These are phyloP conservation scores for Lampris megalopsis DNA, from an alignment of 2,113 vertebrate genomes.

Conservation along the genomic window DNA sequence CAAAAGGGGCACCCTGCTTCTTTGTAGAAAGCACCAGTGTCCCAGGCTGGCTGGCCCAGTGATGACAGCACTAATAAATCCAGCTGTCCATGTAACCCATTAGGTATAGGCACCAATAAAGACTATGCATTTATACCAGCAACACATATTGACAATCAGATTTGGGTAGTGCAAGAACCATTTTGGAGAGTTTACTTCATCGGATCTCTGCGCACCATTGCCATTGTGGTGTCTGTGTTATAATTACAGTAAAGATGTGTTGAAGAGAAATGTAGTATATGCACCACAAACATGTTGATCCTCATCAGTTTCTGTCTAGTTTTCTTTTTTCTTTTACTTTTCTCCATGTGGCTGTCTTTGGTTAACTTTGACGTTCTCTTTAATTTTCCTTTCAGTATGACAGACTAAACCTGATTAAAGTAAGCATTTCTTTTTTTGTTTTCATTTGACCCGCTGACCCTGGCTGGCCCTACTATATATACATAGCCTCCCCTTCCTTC, in stretches of 20 bases:
- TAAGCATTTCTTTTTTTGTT: slow-evolving; percentile 85
- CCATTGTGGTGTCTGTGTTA: neutral
- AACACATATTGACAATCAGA: no score
- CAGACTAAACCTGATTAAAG: slow-evolving; percentile 98
- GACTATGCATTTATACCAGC: no score
- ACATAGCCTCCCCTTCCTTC: slow-evolving; percentile 14
- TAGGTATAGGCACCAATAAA: neutral
- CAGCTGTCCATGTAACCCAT: slow-evolving; percentile 26
- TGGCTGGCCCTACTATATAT: slow-evolving; percentile 13
- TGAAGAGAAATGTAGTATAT: neutral
- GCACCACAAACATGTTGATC: neutral
- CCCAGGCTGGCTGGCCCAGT: no score
- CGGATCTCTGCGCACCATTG: neutral
- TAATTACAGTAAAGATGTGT: neutral
- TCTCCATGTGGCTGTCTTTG: slow-evolving; percentile 55
- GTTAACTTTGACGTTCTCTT: slow-evolving; percentile 77
- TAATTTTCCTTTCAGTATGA: slow-evolving; percentile 92
- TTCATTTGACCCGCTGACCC: slow-evolving; percentile 64
- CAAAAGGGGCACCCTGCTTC: slow-evolving; percentile 25
- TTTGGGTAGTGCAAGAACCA: no score
- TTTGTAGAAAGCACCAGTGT: slow-evolving; percentile 1
- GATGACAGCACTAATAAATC: slow-evolving; percentile 41
- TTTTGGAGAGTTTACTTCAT: neutral
- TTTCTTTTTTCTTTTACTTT: slow-evolving; percentile 30
- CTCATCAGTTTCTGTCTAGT: slow-evolving; percentile 8